Evolutionary conservation across 2,797 vertebrate species (phyloP), one percentile per base, ranked within the genome.

Genomic region (Triplophysa yarkandensis): DNA sequence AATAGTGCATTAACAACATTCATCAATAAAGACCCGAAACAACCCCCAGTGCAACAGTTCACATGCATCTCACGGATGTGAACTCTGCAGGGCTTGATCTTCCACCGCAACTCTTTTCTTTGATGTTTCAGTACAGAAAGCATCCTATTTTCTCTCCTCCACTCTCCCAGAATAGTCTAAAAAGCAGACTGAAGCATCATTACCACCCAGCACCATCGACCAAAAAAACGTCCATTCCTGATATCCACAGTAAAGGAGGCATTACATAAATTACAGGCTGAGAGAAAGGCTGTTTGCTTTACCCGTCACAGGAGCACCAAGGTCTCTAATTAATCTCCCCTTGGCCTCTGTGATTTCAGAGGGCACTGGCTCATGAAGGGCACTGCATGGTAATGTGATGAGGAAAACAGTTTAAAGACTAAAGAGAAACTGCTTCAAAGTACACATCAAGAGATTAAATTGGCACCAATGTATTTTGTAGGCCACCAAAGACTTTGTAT

Each of bases 311-410:
- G 34, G 30, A 74, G 67, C 63, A 74, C 62, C 50, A 27, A 64
- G 77, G 71, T 73, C 80, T 77, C 70, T 81, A 78, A 81, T 80
- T 82, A 82, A 75, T 80, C 71, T 68, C 50, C 67, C 71, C 55
- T 77, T 57, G 68, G 58, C 39, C 70, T 30, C 34, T 21, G 32
- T 66, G 48, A 58, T 66, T 60, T 28, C 28, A 58, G 63, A 28
- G 65, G 57, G 54, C 61, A 58, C 76, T 52, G 54, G 36, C 54
- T 76, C 63, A 66, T 66, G 52, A 61, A 76, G 61, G 65, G 70
- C 46, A 68, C 66, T 63, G 61, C 64, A 69, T 68, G 70, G 54
- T 54, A 70, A 34, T 71, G 43, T 70, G 57, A 39, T 30, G 30
- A 77, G 69, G 63, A 27, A 55, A 21, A 64, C 48, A 32, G 39